These are phyloP conservation scores for Podiceps cristatus DNA, from an alignment of 2,113 vertebrate species.

Conservation along the genomic window DNA sequence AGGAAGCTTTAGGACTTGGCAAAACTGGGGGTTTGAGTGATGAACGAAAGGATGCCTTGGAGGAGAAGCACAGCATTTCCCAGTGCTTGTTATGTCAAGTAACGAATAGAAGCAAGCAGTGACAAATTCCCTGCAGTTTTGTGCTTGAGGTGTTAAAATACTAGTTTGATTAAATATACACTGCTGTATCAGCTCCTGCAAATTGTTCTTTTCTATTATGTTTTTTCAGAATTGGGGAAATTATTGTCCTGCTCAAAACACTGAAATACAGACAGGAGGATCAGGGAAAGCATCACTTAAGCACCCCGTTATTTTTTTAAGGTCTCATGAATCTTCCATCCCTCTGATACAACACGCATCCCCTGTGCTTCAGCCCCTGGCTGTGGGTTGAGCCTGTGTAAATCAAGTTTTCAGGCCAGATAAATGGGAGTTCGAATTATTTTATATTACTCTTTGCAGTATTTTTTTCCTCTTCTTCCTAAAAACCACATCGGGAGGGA, in stretches of 20 bases:
- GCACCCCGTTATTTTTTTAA: accelerated
- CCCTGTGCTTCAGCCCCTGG: accelerated
- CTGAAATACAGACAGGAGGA: neutral
- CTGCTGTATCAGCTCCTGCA: neutral
- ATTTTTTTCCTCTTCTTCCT: neutral
- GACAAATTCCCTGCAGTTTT: neutral
- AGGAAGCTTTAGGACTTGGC: neutral
- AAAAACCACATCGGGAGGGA: neutral
- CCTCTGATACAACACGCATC: accelerated
- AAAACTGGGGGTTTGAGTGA: neutral
- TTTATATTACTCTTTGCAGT: neutral
- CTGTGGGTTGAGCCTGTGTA: neutral
- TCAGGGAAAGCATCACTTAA: neutral
- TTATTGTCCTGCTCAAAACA: neutral
- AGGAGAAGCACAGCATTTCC: neutral
- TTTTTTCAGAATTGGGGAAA: neutral
- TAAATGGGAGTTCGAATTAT: neutral
- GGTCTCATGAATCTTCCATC: accelerated
- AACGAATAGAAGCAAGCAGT: neutral
- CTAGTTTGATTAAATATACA: neutral
- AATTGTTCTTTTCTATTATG: neutral
- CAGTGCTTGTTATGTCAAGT: neutral
- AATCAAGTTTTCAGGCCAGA: neutral
- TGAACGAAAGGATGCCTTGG: accelerated
- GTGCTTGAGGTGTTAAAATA: neutral